Percentiles rank a stretch among this genome's conserved stretches.
phyloP scores from a whole-genome alignment of 2,888 invertebrate species.

The Papilio elwesi region DNA sequence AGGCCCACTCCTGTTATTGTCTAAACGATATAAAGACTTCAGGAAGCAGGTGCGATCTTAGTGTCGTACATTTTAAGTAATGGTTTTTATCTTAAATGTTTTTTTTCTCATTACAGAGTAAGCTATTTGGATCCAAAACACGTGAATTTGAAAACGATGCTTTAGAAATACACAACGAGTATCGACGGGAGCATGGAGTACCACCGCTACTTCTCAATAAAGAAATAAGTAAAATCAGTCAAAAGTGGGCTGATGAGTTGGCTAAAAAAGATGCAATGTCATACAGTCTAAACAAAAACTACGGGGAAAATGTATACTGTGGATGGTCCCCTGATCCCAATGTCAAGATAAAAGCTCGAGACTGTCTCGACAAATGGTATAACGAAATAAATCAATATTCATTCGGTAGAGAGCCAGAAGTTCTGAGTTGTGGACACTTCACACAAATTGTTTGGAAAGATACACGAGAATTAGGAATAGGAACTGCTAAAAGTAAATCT shows the following conservation, averaged over 20 bases:
- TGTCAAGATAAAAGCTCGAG: conserved; percentile 86
- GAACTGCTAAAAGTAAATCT: conserved; percentile 88
- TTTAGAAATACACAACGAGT: conserved; percentile 73
- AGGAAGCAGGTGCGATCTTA: no score
- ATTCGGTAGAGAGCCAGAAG: conserved; percentile 87
- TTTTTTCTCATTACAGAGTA: conserved; percentile 66
- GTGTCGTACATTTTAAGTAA: neutral
- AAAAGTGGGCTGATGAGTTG: conserved; percentile 89
- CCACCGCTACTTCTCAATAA: conserved; percentile 82
- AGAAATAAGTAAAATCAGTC: conserved; percentile 86
- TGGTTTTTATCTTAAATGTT: neutral
- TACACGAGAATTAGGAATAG: conserved; percentile 89
- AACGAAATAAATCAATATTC: conserved; percentile 88
- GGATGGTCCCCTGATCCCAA: conserved; percentile 87
- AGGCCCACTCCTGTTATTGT: no score
- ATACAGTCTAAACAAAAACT: conserved; percentile 86
- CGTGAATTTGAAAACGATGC: conserved; percentile 75
- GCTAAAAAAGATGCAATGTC: conserved; percentile 86
- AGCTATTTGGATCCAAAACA: conserved; percentile 69
- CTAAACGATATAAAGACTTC: no score
- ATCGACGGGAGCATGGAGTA: conserved; percentile 74
- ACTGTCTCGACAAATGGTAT: conserved; percentile 91
- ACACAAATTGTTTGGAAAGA: conserved; percentile 94
- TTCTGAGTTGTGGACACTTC: conserved; percentile 86
- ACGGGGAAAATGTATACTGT: conserved; percentile 89